Evolutionary conservation across 2,888 invertebrate genomes (phyloP), one percentile per base, ranked within the genome.

Genomic region (Pandemis heparana): DNA sequence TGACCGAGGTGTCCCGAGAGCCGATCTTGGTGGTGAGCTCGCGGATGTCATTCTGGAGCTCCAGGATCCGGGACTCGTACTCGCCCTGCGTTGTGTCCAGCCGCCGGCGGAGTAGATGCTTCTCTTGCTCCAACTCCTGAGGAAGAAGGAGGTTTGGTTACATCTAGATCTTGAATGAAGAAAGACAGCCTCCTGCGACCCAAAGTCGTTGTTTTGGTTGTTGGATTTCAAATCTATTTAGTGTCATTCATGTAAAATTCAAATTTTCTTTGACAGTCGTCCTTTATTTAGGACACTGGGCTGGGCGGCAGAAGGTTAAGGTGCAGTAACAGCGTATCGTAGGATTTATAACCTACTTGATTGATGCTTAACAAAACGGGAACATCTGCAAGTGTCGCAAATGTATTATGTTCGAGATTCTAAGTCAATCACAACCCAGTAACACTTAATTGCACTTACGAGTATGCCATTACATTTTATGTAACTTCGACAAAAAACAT

Each of bases 71-170:
- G 67, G 97, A 96, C 81, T 99, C 99, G 87, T 97, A 97, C 89
- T 99, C 99, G 43, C 97, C 97, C 87, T 98, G 97, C 59, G 97
- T 96, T 59, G 97, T 97, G 82, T 98, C 97, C 85, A 99, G 94
- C 83, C 97, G 97, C 76, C 98, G 95, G 75, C 98, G 95, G 68
- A 99, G 95, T 68, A 97, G 95, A 91, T 99, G 98, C 82, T 98
- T 97, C 91, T 99, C 99, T 91, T 99, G 99, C 92, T 99, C 98
- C 89, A 99, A 95, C 86, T 96, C 96, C 99, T 99, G 95, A 0
- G 38, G 66, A 80, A 5, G 75, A 75, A 80, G 69, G 77, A 68
- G 69, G 67, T 41, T 18, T 5, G 1, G 62, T 62, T 12, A 41
- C 16, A 62, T n/a, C 38, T 6, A n/a, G n/a, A 60, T 8, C 9